A percentile compares a stretch with the other conserved stretches of the same genome.
Evolutionary conservation across 2,888 invertebrate species (phyloP).

Genomic region (Dione juno): DNA sequence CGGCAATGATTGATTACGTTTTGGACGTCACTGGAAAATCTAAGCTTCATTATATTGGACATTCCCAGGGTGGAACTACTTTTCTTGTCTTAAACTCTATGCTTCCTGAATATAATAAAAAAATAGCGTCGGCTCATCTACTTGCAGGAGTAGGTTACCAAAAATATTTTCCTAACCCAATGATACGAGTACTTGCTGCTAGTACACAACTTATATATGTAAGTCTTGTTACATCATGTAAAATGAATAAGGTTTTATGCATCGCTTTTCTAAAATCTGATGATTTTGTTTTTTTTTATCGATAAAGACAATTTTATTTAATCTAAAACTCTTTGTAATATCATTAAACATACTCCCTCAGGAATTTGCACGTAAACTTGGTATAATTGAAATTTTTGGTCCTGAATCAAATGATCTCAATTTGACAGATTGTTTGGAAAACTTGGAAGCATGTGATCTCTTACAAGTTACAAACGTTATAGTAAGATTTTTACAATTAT

Average conservation of each 20-base stretch:
- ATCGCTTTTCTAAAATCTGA: not conserved
- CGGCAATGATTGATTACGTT: constrained; percentile 67
- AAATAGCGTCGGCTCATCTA: constrained; percentile 64
- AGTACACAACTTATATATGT: constrained; percentile 62
- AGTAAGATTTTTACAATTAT: constrained; percentile 15
- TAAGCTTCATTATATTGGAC: constrained; percentile 69
- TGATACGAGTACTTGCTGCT: constrained; percentile 47
- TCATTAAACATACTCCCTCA: not conserved
- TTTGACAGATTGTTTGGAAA: constrained; percentile 11
- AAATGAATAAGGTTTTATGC: not conserved
- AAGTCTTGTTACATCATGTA: constrained; percentile 48
- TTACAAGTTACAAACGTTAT: constrained; percentile 23
- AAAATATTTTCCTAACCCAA: constrained; percentile 56
- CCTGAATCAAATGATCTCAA: not conserved
- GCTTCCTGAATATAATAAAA: constrained; percentile 64
- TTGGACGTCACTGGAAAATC: constrained; percentile 56
- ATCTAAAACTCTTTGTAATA: no score
- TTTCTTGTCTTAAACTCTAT: constrained; percentile 63
- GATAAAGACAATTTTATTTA: no score
- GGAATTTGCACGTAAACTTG: constrained; percentile 29
- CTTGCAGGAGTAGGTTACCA: constrained; percentile 67
- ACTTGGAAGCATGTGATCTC: constrained; percentile 22
- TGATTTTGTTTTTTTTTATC: not conserved
- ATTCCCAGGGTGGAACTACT: constrained; percentile 72
- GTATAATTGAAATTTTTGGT: constrained; percentile 35